Evolutionary conservation across 1,140 invertebrate species (phyloP).

Genomic region (Neodiprion fabricii): DNA sequence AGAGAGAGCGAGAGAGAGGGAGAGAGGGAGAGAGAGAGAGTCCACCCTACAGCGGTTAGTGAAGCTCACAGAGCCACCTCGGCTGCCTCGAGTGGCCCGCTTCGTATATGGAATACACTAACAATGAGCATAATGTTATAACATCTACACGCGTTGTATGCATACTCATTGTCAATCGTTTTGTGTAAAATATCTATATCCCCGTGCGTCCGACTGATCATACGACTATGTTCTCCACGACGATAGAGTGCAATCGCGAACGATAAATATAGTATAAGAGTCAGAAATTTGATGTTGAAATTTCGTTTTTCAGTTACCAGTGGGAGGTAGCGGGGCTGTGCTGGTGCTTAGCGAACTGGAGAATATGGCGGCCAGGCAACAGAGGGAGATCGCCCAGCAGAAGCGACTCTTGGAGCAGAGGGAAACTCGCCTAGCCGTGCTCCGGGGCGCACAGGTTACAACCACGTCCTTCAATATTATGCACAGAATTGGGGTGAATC

Average conservation of each 20-base stretch:
- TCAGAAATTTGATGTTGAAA: constrained; percentile 13
- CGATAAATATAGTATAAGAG: too few relatives aligned
- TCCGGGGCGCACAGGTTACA: constrained; percentile 62
- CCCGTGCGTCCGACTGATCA: background rate
- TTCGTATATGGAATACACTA: constrained; percentile 6
- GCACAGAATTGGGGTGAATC: too few relatives aligned
- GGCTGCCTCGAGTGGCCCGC: constrained; percentile 6
- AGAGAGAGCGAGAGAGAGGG: background rate
- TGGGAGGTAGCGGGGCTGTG: constrained; percentile 77
- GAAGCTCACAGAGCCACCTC: constrained; percentile 12
- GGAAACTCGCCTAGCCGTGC: constrained; percentile 82
- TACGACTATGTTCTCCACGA: too few relatives aligned
- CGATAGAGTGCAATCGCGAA: too few relatives aligned
- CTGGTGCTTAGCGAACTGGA: constrained; percentile 91
- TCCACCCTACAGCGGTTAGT: constrained; percentile 14
- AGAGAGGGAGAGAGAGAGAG: background rate
- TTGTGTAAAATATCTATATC: background rate
- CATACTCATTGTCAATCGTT: background rate
- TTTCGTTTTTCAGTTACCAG: constrained; percentile 74
- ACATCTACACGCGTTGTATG: too few relatives aligned
- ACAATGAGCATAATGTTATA: constrained; percentile 10
- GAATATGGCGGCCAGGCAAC: constrained; percentile 94
- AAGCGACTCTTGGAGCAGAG: constrained; percentile 93
- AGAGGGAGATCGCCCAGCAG: constrained; percentile 95
- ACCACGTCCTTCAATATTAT: constrained; percentile 23